These are phyloP conservation scores for Drosophila watanabei DNA, from an alignment of 1,140 invertebrate genomes.

Conservation along the genomic window DNA sequence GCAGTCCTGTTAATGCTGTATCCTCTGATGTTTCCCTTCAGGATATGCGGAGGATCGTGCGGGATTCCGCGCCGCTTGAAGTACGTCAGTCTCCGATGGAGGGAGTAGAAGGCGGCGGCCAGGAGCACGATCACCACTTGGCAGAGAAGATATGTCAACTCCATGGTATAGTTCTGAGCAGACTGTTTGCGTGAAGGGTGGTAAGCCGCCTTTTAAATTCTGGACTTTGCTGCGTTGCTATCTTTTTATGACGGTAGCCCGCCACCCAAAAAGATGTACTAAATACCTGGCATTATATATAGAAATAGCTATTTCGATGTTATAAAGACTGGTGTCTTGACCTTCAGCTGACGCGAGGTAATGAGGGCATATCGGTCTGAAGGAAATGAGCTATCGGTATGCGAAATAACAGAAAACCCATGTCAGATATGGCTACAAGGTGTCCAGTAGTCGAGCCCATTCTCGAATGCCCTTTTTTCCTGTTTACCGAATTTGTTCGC, in stretches of 20 bases:
- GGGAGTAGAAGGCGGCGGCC: slow-evolving; percentile 10
- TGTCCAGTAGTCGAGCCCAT: neutral
- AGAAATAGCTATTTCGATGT: neutral
- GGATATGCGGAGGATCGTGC: slow-evolving; percentile 61
- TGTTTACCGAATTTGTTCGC: neutral
- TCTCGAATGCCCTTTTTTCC: neutral
- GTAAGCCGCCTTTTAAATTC: slow-evolving; percentile 22
- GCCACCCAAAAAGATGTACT: neutral
- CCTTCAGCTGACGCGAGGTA: neutral
- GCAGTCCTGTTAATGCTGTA: neutral
- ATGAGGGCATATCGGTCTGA: neutral
- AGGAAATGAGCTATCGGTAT: too few relatives aligned
- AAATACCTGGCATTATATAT: neutral
- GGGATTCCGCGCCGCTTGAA: slow-evolving; percentile 84
- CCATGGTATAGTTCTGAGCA: slow-evolving; percentile 3
- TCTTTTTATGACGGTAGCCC: neutral
- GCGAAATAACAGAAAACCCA: neutral
- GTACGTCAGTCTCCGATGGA: slow-evolving; percentile 43
- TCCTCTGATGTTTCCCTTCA: slow-evolving; percentile 70
- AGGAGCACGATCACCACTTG: slow-evolving; percentile 33
- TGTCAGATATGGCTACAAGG: neutral
- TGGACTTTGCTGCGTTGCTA: neutral
- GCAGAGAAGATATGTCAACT: slow-evolving; percentile 32
- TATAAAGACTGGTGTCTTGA: neutral
- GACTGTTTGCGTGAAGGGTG: neutral